A percentile compares a stretch with the other conserved stretches of the same genome.
Conservation (phyloP, 2,888 invertebrate genomes). For the Acheta domesticus region DNA sequence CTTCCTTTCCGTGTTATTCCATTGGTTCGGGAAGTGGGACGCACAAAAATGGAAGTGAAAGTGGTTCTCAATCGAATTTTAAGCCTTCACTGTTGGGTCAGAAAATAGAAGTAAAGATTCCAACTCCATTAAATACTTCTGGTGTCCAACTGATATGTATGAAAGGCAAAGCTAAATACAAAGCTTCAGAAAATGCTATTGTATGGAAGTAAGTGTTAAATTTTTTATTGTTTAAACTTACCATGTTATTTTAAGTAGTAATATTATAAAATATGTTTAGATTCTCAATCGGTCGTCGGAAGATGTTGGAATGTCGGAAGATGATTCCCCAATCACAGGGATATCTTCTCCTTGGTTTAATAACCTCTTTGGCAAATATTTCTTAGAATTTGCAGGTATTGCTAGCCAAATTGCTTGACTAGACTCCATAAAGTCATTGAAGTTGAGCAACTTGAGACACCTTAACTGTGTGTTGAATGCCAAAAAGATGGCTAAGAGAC, state of each 20-base stretch:
- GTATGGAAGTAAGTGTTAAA: slow-evolving; percentile 78
- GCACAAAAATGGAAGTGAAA: slow-evolving; percentile 99
- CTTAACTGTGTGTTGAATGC: too few species aligned
- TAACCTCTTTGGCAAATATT: too few species aligned
- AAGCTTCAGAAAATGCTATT: slow-evolving; percentile 99
- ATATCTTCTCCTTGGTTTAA: too few species aligned
- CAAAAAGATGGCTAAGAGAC: too few species aligned
- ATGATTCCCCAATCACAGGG: too few species aligned
- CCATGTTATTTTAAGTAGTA: background rate
- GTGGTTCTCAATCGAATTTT: slow-evolving; percentile 97
- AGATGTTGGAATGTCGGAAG: too few species aligned
- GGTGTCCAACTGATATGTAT: slow-evolving; percentile 98
- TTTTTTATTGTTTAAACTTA: slow-evolving; percentile 19
- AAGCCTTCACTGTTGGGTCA: slow-evolving; percentile 96
- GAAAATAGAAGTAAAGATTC: slow-evolving; percentile 99
- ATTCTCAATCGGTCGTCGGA: too few species aligned
- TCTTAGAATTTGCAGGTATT: too few species aligned
- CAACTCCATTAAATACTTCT: slow-evolving; percentile 97
- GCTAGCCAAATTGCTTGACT: too few species aligned
- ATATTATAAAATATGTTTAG: too few species aligned
- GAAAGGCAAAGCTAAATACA: slow-evolving; percentile 99
- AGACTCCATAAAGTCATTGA: too few species aligned
- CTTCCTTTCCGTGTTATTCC: slow-evolving; percentile 99
- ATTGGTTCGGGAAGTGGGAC: slow-evolving; percentile 93
- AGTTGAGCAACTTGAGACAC: too few species aligned